These are phyloP conservation scores for Bimastos eiseni DNA, from an alignment of 2,888 invertebrate species.

Conservation along the genomic window DNA sequence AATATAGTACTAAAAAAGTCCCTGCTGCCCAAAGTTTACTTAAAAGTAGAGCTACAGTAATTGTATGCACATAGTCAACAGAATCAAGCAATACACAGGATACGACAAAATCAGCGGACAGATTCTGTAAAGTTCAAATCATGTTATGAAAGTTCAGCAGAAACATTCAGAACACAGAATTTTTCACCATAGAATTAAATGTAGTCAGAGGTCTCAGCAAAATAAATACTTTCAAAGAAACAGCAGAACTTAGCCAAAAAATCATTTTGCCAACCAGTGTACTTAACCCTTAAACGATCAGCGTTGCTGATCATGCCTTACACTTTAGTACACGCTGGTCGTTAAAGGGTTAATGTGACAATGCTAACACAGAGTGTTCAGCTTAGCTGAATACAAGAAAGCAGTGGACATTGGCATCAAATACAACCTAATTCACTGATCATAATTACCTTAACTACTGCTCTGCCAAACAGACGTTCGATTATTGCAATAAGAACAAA, in stretches of 20 bases:
- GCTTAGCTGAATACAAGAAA: too few species aligned
- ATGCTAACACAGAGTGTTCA: too few species aligned
- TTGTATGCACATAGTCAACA: background rate
- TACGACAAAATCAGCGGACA: too few species aligned
- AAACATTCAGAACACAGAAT: background rate
- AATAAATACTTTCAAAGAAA: background rate
- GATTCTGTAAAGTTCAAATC: background rate
- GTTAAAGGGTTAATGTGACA: too few species aligned
- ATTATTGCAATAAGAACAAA: background rate
- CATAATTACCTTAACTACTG: conserved; percentile 1
- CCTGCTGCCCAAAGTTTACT: background rate
- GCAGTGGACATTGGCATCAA: too few species aligned
- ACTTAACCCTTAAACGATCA: too few species aligned
- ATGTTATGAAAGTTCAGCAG: background rate
- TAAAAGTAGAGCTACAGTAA: background rate
- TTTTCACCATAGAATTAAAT: background rate
- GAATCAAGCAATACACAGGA: too few species aligned
- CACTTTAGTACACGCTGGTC: too few species aligned
- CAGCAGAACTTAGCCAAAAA: background rate
- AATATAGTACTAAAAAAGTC: background rate
- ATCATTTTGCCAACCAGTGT: background rate
- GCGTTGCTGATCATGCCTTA: too few species aligned
- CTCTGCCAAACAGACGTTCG: background rate
- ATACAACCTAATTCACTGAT: background rate
- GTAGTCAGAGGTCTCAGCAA: background rate